Evolutionary conservation across 2,113 vertebrate genomes (phyloP), one percentile per base, ranked within the genome.

Genomic region (Excalfactoria chinensis): DNA sequence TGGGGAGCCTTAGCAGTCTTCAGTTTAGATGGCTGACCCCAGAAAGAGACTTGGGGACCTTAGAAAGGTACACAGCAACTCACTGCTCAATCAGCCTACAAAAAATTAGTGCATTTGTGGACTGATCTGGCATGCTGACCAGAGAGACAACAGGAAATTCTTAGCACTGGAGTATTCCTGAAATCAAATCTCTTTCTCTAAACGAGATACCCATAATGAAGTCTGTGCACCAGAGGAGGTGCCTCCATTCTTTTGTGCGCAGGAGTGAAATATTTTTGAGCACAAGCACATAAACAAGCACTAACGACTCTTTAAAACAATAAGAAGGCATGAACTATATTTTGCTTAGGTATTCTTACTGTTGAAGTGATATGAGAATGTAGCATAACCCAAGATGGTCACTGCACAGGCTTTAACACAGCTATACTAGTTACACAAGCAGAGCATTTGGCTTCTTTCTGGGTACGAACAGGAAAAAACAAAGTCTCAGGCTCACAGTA

Each of bases 161-260:
- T 63, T 88, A 85, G 56, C 79, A 46, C 32, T 51, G 56, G 55
- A 77, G 4, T 30, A 67, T 9, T 32, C 83, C 40, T 92, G 79
- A 93, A 90, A 79, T 79, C 59, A 46, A 49, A 70, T 66, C 80
- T 82, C 55, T 63, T 86, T 74, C 60, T 75, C 56, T 53, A 78
- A 88, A 68, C 56, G 43, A 48, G 71, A 80, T 46, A 40, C 62
- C 34, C 48, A 6, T 35, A 88, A 81, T n/a, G 22, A 48, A 34
- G 20, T 86, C 34, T 68, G 66, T 48, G 56, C 62, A 93, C 17
- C 66, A 86, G 37, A 63, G 25, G 60, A 63, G 68, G 25, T 77
- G 46, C 62, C 43, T 92, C 76, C 46, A 51, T 71, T 90, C 28
- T 64, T 93, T 68, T 70, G 41, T 73, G 64, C 25, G 13, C 11